Evolutionary conservation across 92 coral and sea anemone species (phyloP).

Genomic region (Porites cylindrica): DNA sequence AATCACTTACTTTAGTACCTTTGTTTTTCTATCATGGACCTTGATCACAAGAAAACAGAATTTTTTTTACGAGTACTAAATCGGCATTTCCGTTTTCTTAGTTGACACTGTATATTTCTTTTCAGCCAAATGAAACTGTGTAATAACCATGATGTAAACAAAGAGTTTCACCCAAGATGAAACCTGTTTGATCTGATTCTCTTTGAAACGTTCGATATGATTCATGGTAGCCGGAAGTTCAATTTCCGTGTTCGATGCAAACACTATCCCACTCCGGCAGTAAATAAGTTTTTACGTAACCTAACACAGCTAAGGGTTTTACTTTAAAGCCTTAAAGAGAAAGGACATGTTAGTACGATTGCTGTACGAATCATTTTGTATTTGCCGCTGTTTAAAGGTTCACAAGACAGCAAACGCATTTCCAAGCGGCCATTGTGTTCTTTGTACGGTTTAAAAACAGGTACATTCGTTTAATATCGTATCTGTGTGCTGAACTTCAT

Average conservation of each 20-base stretch:
- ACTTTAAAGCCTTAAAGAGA: neutral
- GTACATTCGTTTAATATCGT: neutral
- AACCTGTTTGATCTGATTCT: neutral
- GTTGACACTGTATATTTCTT: neutral
- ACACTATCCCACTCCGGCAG: no score
- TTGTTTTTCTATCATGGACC: neutral
- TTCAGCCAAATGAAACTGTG: neutral
- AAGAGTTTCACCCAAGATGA: neutral
- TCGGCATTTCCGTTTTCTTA: neutral
- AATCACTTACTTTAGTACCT: neutral
- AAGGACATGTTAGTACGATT: no score
- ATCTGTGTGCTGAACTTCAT: neutral
- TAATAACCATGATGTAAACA: neutral
- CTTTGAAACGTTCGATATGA: slow-evolving; percentile 3
- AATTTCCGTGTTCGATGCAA: neutral
- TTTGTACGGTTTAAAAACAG: neutral
- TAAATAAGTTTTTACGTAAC: neutral
- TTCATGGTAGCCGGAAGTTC: neutral
- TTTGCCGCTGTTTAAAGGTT: neutral
- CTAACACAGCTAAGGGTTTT: neutral
- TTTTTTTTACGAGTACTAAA: neutral
- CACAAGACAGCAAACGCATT: neutral
- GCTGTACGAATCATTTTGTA: neutral
- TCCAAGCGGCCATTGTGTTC: neutral
- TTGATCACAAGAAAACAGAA: neutral